Evolutionary conservation across 2,113 vertebrate genomes (phyloP).

Genomic region (Progne subis): DNA sequence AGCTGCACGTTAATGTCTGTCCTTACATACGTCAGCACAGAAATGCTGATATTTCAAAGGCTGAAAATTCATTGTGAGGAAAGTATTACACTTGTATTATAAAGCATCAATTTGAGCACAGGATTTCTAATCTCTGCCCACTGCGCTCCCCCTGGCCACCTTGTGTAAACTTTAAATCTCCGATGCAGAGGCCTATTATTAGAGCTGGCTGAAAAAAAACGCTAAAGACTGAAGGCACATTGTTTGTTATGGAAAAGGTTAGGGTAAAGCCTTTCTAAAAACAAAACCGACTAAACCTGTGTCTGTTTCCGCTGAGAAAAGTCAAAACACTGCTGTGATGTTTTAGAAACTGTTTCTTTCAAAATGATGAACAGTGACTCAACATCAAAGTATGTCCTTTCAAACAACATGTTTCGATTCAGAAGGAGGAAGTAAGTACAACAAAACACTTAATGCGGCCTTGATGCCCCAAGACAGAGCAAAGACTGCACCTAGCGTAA

Average conservation of each 20-base stretch:
- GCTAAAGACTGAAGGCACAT: neutral
- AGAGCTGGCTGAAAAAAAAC: neutral
- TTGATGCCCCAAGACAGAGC: neutral
- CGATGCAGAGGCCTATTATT: constrained; percentile 8
- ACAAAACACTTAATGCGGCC: neutral
- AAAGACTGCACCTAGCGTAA: fast-evolving
- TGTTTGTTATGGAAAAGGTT: neutral
- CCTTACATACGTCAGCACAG: neutral
- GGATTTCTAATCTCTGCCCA: constrained; percentile 21
- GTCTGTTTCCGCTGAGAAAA: neutral
- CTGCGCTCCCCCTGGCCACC: constrained; percentile 12
- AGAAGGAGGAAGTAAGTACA: neutral
- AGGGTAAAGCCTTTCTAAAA: neutral
- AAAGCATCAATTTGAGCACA: neutral
- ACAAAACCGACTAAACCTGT: neutral
- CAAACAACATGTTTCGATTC: neutral
- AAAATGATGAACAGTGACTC: neutral
- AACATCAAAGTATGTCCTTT: neutral
- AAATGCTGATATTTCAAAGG: neutral
- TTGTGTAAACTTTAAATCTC: constrained; percentile 56
- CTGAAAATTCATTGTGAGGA: neutral
- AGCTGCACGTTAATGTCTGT: neutral
- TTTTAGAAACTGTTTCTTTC: neutral
- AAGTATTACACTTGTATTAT: neutral
- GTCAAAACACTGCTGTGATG: neutral